phyloP scores from a whole-genome alignment of 2,888 invertebrate genomes.

The Dryococelus australis region DNA sequence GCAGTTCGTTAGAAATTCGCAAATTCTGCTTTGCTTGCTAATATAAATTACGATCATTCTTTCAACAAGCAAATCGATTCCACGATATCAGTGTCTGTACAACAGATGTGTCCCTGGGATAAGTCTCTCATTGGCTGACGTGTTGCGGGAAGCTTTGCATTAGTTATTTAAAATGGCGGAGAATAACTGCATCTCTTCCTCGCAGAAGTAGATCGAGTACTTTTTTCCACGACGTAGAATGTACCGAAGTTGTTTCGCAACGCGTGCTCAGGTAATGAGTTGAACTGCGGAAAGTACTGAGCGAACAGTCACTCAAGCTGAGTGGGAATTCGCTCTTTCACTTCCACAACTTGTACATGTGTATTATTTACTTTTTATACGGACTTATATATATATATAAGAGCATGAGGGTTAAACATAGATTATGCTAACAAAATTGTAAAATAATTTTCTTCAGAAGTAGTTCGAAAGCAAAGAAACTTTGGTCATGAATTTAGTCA shows the following conservation, averaged over 20 bases:
- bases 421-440: background rate
- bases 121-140: too few relatives aligned
- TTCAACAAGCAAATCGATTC: too few relatives aligned
- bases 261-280: background rate
- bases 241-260: background rate
- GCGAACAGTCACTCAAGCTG: background rate
- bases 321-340: slow-evolving; percentile 5
- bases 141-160: too few relatives aligned
- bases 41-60: too few relatives aligned
- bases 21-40: too few relatives aligned
- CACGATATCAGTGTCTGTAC: too few relatives aligned
- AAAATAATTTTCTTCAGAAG: background rate
- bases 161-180: too few relatives aligned
- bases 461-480: background rate
- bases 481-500: background rate
- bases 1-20: too few relatives aligned
- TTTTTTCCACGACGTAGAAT: too few relatives aligned
- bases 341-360: background rate
- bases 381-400: background rate
- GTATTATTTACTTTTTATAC: slow-evolving; percentile 9
- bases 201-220: too few relatives aligned
- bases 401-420: background rate
- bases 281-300: slow-evolving; percentile 11
- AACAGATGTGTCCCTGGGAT: too few relatives aligned
- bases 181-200: too few relatives aligned